phyloP scores from a whole-genome alignment of 1,140 invertebrate species.

The Thalassaphorura encarpata region DNA sequence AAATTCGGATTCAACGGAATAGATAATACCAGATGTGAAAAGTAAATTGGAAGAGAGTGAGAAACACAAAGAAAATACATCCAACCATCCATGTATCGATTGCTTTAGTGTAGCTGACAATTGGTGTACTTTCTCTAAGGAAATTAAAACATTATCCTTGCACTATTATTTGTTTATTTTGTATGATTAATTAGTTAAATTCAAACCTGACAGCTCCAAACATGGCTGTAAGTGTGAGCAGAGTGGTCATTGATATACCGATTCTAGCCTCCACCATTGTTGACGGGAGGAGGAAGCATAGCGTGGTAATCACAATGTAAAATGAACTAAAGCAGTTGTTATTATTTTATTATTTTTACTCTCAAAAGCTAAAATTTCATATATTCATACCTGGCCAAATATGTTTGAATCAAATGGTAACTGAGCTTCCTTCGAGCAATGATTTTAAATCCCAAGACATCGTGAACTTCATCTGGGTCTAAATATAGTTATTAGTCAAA shows the following conservation, averaged over 20 bases:
- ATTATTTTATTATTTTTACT: neutral
- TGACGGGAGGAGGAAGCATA: slow-evolving; percentile 14
- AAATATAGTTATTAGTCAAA: no score
- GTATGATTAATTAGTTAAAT: no score
- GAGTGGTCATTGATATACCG: slow-evolving; percentile 14
- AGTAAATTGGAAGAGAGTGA: slow-evolving; percentile 58
- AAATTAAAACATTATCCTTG: no score
- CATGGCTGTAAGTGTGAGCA: slow-evolving; percentile 20
- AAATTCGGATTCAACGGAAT: neutral
- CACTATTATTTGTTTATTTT: no score
- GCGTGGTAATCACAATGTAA: slow-evolving; percentile 24
- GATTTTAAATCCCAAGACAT: slow-evolving; percentile 15
- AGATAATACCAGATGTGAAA: slow-evolving; percentile 39
- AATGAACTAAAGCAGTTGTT: slow-evolving; percentile 8
- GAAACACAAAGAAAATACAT: slow-evolving; percentile 60
- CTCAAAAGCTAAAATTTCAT: neutral
- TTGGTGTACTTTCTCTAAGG: slow-evolving; percentile 20
- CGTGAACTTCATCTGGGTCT: slow-evolving; percentile 4
- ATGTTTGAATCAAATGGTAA: slow-evolving; percentile 24
- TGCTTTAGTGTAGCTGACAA: slow-evolving; percentile 23
- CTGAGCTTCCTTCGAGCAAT: slow-evolving; percentile 13
- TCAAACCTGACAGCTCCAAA: slow-evolving; percentile 17
- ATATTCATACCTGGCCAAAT: slow-evolving; percentile 10
- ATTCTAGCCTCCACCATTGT: slow-evolving; percentile 4
- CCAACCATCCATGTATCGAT: slow-evolving; percentile 43